These are phyloP conservation scores for Rhyacophila evoluta DNA, from an alignment of 2,888 invertebrate genomes.

Conservation along the genomic window DNA sequence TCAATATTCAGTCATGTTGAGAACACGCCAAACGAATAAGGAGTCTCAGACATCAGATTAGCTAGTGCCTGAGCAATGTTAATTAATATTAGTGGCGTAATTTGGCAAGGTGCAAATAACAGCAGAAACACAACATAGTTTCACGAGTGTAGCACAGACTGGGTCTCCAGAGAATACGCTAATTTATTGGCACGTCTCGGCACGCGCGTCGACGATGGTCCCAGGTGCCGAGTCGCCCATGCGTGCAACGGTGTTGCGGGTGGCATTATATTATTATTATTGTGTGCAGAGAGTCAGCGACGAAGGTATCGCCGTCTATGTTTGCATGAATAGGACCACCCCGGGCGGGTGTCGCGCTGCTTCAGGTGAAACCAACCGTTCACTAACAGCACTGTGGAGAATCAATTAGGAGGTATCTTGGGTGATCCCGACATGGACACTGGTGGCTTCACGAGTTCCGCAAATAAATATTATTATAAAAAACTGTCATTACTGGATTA, in stretches of 20 bases:
- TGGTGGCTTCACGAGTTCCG: too few relatives aligned
- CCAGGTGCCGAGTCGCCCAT: background rate
- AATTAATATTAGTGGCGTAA: too few relatives aligned
- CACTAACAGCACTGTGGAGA: background rate
- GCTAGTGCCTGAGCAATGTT: too few relatives aligned
- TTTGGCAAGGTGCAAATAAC: too few relatives aligned
- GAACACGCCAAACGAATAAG: too few relatives aligned
- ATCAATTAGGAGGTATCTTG: background rate
- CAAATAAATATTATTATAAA: too few relatives aligned
- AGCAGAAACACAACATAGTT: too few relatives aligned
- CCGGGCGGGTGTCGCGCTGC: slow-evolving; percentile 49
- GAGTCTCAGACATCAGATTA: too few relatives aligned
- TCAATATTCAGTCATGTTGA: too few relatives aligned
- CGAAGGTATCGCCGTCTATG: slow-evolving; percentile 23
- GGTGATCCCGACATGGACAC: background rate
- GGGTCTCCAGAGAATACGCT: too few relatives aligned
- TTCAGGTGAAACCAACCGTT: background rate
- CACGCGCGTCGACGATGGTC: background rate
- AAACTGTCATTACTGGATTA: too few relatives aligned
- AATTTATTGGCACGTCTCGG: background rate
- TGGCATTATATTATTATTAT: slow-evolving; percentile 7
- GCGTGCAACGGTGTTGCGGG: background rate
- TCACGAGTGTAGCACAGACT: too few relatives aligned
- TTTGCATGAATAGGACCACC: slow-evolving; percentile 51
- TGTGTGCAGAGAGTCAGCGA: background rate